These are phyloP conservation scores for Yponomeuta sedellus DNA, from an alignment of 2,888 invertebrate species.

Conservation along the genomic window DNA sequence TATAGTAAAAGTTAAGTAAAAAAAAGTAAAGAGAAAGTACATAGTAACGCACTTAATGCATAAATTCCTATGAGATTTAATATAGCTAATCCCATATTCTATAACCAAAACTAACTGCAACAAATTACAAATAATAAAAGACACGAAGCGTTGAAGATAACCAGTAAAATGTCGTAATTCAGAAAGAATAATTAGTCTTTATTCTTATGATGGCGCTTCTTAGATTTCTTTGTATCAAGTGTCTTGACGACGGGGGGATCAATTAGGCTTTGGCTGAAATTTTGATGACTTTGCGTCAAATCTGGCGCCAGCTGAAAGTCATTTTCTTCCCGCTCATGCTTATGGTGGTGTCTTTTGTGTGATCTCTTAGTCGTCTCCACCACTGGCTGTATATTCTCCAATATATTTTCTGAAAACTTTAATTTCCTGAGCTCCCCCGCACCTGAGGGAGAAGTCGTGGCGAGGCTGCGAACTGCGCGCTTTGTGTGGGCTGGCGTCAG, in stretches of 20 bases:
- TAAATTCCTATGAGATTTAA: too few species aligned
- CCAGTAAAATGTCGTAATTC: not conserved
- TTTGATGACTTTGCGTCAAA: not conserved
- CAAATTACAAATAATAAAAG: too few species aligned
- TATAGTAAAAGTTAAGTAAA: too few species aligned
- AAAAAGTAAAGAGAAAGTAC: too few species aligned
- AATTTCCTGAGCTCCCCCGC: not conserved
- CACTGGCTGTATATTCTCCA: not conserved
- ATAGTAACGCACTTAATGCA: too few species aligned
- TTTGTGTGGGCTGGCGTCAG: not conserved
- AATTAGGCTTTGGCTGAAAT: not conserved
- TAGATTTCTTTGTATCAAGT: not conserved
- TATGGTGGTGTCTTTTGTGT: not conserved
- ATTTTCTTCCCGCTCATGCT: not conserved
- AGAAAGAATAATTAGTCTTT: not conserved
- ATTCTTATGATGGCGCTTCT: not conserved
- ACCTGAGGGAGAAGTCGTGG: not conserved
- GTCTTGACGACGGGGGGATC: too few species aligned
- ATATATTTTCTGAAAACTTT: not conserved
- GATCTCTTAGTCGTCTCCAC: not conserved
- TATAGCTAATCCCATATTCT: too few species aligned
- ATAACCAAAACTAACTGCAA: too few species aligned
- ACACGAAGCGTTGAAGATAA: not conserved
- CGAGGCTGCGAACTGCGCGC: not conserved
- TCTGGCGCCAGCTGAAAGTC: not conserved